phyloP scores from a whole-genome alignment of 2,888 invertebrate species.

The Polydrusus tereticollis region DNA sequence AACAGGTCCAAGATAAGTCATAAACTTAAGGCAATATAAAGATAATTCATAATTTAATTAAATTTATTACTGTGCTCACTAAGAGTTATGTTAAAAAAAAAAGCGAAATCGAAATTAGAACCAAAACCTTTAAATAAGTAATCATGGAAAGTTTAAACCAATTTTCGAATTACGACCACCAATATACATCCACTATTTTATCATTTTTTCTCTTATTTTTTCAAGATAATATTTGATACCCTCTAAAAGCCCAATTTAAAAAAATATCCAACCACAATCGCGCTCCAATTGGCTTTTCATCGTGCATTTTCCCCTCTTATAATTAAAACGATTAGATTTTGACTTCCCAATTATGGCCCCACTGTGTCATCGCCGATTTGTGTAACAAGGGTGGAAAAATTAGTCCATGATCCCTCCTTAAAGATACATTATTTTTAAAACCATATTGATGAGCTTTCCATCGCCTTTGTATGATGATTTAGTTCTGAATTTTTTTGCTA shows the following conservation, averaged over 20 bases:
- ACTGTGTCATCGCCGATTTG: constrained; percentile 32
- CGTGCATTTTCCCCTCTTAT: constrained; percentile 29
- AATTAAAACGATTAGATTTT: constrained; percentile 47
- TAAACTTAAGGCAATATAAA: no score
- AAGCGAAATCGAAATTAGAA: no score
- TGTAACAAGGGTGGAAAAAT: constrained; percentile 40
- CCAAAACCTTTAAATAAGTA: no score
- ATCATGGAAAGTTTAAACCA: no score
- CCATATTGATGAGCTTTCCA: neutral
- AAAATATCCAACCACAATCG: constrained; percentile 37
- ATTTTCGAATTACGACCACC: no score
- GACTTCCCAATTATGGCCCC: constrained; percentile 42
- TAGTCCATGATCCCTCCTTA: constrained; percentile 7
- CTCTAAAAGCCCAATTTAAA: constrained; percentile 39
- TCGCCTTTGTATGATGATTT: neutral
- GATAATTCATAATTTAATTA: no score
- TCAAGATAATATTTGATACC: constrained; percentile 23
- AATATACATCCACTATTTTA: no score
- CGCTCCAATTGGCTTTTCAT: constrained; percentile 27
- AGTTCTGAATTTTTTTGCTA: no score
- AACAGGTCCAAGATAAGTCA: no score
- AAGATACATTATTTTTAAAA: constrained; percentile 9
- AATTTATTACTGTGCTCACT: no score
- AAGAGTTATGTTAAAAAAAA: no score
- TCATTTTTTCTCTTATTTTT: neutral